A percentile compares a stretch with the other conserved stretches of the same genome.
These are phyloP conservation scores for Ameiurus melas DNA, from an alignment of 2,113 vertebrate species.

Conservation along the genomic window DNA sequence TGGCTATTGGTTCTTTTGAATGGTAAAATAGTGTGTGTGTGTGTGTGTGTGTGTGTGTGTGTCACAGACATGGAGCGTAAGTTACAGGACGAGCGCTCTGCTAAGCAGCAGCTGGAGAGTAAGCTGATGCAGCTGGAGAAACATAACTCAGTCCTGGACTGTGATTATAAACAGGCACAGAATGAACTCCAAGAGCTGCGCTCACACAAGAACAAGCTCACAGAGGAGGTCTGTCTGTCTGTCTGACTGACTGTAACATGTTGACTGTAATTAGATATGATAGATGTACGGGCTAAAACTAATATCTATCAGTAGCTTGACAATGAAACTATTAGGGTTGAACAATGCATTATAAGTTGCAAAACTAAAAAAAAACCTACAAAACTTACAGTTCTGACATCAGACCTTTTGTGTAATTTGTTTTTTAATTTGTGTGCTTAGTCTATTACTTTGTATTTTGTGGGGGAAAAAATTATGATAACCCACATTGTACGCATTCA, in stretches of 20 bases:
- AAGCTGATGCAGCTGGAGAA: conserved; percentile 88
- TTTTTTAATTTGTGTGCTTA: background rate
- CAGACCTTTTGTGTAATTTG: background rate
- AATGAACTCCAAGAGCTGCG: conserved; percentile 84
- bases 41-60: conserved; percentile 28
- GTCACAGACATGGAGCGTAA: conserved; percentile 87
- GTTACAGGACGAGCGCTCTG: conserved; percentile 83
- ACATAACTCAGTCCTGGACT: conserved; percentile 86
- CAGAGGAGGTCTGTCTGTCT: conserved; percentile 86
- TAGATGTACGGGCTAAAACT: background rate
- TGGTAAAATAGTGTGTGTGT: conserved; percentile 3
- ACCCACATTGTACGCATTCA: background rate
- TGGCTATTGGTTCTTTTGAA: background rate
- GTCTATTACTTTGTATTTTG: background rate
- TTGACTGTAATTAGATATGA: background rate
- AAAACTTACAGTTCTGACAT: background rate
- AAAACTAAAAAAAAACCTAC: background rate
- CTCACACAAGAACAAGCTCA: conserved; percentile 81
- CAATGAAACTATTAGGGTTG: background rate
- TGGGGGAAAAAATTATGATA: background rate
- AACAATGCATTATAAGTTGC: background rate
- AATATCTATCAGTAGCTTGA: background rate
- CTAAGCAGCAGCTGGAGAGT: conserved; percentile 88
- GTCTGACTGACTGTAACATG: conserved; percentile 62
- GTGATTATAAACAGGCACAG: conserved; percentile 87